Base-by-base conservation (phyloP, 2,888 invertebrate species). In the Epsilonema sp. region DNA sequence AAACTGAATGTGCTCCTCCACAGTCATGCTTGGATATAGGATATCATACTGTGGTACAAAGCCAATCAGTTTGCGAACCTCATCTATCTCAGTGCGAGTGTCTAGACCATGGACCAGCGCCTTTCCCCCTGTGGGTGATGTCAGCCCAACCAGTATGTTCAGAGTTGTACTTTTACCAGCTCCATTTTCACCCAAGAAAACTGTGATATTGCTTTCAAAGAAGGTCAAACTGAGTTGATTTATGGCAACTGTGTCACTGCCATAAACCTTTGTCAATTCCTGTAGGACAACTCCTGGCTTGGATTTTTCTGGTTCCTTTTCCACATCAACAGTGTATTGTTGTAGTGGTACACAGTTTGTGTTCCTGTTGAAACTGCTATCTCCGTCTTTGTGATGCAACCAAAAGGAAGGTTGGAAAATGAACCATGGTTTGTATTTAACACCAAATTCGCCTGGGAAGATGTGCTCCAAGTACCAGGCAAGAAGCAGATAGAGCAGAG, bases 261-360 rank as follows among this genome's bases (percentile, higher is more conserved):
- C 16, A 16, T 31, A 31, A 8, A 31, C 16, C 16, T 31, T 31
- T 31, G 31, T 31, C 8, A 31, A 16, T 13, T 31, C 16, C 31
- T 31, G 11, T 16, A 31, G 31, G 8, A 31, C 31, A 31, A 31
- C 16, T 13, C 31, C 23, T n/a, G 26, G 11, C n/a, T n/a, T n/a
- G n/a, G n/a, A n/a, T n/a, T n/a, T n/a, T n/a, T n/a, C n/a, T n/a
- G n/a, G n/a, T n/a, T n/a, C n/a, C 16, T 83, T 83, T 1, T 82
- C 82, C 66, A 85, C 84, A 3, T 84, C 85, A 36, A 84, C 83
- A n/a, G n/a, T n/a, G n/a, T n/a, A n/a, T n/a, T n/a, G n/a, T n/a
- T n/a, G n/a, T 1, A 83, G 83, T 59, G 84, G 84, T 58, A 83
- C 83, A 0, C 83, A 84, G 50, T 84, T 67, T 22, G 84, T 78